These are phyloP conservation scores for Gopherus flavomarginatus DNA, from an alignment of 2,113 vertebrate species.

Conservation along the genomic window DNA sequence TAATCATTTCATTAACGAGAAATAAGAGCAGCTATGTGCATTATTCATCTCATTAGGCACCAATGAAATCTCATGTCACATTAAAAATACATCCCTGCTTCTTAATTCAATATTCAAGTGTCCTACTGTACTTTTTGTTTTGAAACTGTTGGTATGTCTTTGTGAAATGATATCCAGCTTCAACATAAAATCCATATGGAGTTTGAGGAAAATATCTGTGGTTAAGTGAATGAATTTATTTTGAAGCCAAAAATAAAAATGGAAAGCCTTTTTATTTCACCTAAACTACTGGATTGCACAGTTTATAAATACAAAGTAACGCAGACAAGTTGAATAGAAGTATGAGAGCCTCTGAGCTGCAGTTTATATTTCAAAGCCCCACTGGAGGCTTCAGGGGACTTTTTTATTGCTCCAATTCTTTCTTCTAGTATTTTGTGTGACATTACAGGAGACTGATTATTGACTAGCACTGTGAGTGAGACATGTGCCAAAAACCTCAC, in stretches of 20 bases:
- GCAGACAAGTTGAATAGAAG: not conserved
- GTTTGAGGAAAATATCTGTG: not conserved
- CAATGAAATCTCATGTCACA: not conserved
- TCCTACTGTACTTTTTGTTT: not conserved
- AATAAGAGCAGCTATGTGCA: fast-evolving
- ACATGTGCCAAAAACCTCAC: not conserved
- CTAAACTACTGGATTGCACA: not conserved
- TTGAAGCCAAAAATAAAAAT: slow-evolving; percentile 33
- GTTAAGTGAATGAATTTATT: slow-evolving; percentile 31
- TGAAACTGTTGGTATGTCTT: not conserved
- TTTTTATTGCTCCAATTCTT: not conserved
- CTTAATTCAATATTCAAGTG: not conserved
- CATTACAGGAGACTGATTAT: not conserved
- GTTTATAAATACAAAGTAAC: slow-evolving; percentile 41
- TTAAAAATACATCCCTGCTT: not conserved
- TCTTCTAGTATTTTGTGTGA: not conserved
- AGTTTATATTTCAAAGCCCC: slow-evolving; percentile 36
- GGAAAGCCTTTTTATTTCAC: slow-evolving; percentile 11
- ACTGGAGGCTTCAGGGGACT: not conserved
- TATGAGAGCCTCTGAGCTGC: not conserved
- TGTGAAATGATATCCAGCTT: not conserved
- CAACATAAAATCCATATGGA: not conserved
- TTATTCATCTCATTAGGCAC: fast-evolving
- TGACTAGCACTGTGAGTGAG: not conserved
- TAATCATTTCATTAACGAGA: not conserved